phyloP scores from a whole-genome alignment of 2,888 invertebrate species.

The Melipona beecheii region DNA sequence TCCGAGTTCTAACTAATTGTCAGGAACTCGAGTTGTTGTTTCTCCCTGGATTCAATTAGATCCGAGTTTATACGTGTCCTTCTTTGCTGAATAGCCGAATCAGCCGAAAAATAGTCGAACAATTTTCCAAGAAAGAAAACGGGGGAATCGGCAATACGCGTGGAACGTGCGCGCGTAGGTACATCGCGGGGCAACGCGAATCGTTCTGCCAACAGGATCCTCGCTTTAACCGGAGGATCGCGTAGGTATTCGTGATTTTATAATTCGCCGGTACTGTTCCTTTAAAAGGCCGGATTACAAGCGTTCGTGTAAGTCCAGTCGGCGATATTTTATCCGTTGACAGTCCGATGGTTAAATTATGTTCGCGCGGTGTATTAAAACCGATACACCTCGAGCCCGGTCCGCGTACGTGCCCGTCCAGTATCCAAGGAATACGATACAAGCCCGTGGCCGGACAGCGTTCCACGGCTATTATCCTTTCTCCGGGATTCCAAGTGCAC shows the following conservation, averaged over 20 bases:
- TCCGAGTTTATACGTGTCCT: neutral
- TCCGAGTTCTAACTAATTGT: slow-evolving; percentile 52
- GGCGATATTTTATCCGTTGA: slow-evolving; percentile 49
- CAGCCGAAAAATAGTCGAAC: neutral
- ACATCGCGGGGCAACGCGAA: neutral
- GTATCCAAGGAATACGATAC: slow-evolving; percentile 43
- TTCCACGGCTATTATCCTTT: slow-evolving; percentile 63
- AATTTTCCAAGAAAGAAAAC: neutral
- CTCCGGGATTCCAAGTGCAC: slow-evolving; percentile 47
- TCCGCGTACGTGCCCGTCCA: neutral
- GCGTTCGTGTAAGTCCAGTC: slow-evolving; percentile 23
- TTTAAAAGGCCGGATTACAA: slow-evolving; percentile 40
- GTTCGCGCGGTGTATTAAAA: slow-evolving; percentile 59
- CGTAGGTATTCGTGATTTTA: slow-evolving; percentile 16
- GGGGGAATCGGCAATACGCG: too few species aligned
- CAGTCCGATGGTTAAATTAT: slow-evolving; percentile 54
- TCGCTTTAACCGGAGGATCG: neutral
- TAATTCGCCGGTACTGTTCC: slow-evolving; percentile 28
- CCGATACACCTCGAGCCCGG: slow-evolving; percentile 39
- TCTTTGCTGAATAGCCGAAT: slow-evolving; percentile 12
- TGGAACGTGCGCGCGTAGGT: too few species aligned
- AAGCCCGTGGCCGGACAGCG: slow-evolving; percentile 27
- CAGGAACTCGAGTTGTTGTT: slow-evolving; percentile 22
- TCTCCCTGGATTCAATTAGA: neutral
- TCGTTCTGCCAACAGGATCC: slow-evolving; percentile 6